Percentiles rank a stretch among this genome's conserved stretches.
Evolutionary conservation across 1,140 invertebrate species (phyloP).

Genomic region (Calycopis cecrops): DNA sequence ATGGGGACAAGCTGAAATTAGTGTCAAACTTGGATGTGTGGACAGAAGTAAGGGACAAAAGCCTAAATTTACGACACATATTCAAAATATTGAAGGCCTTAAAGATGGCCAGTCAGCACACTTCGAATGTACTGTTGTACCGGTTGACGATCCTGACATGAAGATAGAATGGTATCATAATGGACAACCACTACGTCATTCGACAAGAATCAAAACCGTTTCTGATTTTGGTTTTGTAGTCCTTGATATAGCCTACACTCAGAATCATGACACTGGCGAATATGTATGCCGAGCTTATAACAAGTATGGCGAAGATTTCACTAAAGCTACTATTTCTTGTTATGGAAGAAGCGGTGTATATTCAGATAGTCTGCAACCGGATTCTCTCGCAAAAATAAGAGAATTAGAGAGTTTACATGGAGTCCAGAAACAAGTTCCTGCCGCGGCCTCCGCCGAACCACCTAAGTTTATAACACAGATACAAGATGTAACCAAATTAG

Average conservation of each 20-base stretch:
- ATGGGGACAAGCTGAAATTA: conserved; percentile 91
- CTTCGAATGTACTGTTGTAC: conserved; percentile 93
- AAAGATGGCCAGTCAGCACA: conserved; percentile 95
- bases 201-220: conserved; percentile 93
- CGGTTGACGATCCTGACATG: conserved; percentile 94
- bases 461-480: conserved; percentile 95
- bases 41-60: conserved; percentile 90
- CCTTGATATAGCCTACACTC: conserved; percentile 95
- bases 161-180: conserved; percentile 98
- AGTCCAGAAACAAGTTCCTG: conserved; percentile 76
- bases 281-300: conserved; percentile 93
- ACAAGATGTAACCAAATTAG: conserved; percentile 84
- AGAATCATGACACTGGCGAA: conserved; percentile 94
- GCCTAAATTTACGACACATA: conserved; percentile 89
- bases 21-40: conserved; percentile 87
- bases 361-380: conserved; percentile 94
- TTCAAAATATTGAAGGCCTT: conserved; percentile 88
- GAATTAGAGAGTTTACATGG: conserved; percentile 88
- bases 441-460: conserved; percentile 84
- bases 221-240: conserved; percentile 98
- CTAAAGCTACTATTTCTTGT: conserved; percentile 87
- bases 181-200: conserved; percentile 89
- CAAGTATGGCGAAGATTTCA: conserved; percentile 93
- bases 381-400: conserved; percentile 92
- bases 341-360: conserved; percentile 92